A percentile compares a stretch with the other conserved stretches of the same genome.
Evolutionary conservation across 1,140 invertebrate genomes (phyloP).

Genomic region (Eumeta japonica): DNA sequence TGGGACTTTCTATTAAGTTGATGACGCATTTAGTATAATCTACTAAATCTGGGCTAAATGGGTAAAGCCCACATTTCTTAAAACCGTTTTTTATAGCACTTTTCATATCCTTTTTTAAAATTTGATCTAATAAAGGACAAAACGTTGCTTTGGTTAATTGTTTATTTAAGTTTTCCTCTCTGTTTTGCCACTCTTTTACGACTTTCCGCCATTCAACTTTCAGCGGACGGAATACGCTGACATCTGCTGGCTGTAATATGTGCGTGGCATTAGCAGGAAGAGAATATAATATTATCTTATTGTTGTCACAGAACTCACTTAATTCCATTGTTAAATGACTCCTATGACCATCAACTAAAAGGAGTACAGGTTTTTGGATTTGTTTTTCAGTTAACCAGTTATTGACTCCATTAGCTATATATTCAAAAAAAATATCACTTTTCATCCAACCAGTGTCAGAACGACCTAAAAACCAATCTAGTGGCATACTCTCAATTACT

Average conservation of each 20-base stretch:
- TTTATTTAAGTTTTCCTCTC: too few relatives aligned
- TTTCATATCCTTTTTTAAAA: too few relatives aligned
- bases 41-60: too few relatives aligned
- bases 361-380: slow-evolving; percentile 26
- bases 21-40: too few relatives aligned
- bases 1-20: too few relatives aligned
- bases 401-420: slow-evolving; percentile 33
- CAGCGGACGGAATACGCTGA: slow-evolving; percentile 39
- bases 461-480: slow-evolving; percentile 28
- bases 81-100: too few relatives aligned
- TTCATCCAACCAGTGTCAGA: slow-evolving; percentile 43
- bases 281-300: slow-evolving; percentile 40
- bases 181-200: too few relatives aligned
- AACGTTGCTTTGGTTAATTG: too few relatives aligned
- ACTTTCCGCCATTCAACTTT: too few relatives aligned
- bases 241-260: slow-evolving; percentile 44
- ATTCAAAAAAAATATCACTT: slow-evolving; percentile 39
- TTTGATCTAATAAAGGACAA: too few relatives aligned
- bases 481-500: slow-evolving; percentile 21
- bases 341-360: slow-evolving; percentile 45
- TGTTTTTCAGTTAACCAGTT: slow-evolving; percentile 23
- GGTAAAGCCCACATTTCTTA: too few relatives aligned
- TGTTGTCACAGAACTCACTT: slow-evolving; percentile 31
- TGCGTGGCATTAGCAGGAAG: slow-evolving; percentile 44
- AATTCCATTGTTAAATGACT: slow-evolving; percentile 32